phyloP scores from a whole-genome alignment of 2,888 invertebrate genomes.

The Galeruca laticollis region DNA sequence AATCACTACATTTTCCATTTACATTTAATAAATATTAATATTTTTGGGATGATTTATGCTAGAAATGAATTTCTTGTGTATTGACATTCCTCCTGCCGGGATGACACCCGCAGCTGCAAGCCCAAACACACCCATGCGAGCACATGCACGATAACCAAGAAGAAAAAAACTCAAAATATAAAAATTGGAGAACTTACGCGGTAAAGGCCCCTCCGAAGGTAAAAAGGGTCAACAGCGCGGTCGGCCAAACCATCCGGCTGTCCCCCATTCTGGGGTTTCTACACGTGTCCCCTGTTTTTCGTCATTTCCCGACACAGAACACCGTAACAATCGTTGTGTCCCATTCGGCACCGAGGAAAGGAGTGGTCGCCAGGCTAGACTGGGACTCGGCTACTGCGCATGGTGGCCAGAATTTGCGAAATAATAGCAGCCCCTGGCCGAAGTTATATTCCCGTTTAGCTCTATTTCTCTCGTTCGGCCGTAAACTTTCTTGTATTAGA shows the following conservation, averaged over 20 bases:
- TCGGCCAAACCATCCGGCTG: slow-evolving; percentile 71
- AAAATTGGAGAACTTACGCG: slow-evolving; percentile 65
- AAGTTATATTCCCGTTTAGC: slow-evolving; percentile 33
- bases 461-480: slow-evolving; percentile 17
- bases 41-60: neutral
- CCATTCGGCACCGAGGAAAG: slow-evolving; percentile 65
- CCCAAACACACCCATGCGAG: slow-evolving; percentile 45
- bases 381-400: slow-evolving; percentile 62
- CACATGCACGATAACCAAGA: slow-evolving; percentile 35
- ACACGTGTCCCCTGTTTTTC: slow-evolving; percentile 66
- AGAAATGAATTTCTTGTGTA: neutral
- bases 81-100: slow-evolving; percentile 9
- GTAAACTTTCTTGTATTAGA: neutral
- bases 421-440: slow-evolving; percentile 60
- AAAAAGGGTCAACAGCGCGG: slow-evolving; percentile 68
- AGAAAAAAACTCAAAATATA: neutral
- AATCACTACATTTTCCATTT: too few species aligned
- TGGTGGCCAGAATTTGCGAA: slow-evolving; percentile 62
- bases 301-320: slow-evolving; percentile 60
- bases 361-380: slow-evolving; percentile 66
- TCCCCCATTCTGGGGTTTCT: slow-evolving; percentile 67
- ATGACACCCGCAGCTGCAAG: slow-evolving; percentile 33
- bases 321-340: slow-evolving; percentile 63
- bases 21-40: neutral
- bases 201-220: slow-evolving; percentile 67